phyloP scores from a whole-genome alignment of 2,113 vertebrate genomes.

The Patagioenas fasciata region DNA sequence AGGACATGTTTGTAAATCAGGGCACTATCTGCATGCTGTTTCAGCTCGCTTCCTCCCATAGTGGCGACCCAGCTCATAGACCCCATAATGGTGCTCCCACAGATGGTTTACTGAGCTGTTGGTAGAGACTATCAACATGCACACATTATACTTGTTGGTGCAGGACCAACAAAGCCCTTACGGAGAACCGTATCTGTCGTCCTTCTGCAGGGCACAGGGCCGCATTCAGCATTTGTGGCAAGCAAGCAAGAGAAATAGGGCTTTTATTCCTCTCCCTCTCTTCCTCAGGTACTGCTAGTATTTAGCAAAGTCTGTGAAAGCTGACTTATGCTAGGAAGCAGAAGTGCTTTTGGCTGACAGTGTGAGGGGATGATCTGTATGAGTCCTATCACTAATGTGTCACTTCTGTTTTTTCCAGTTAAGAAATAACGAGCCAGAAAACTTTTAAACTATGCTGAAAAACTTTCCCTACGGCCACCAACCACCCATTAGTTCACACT shows the following conservation, averaged over 20 bases:
- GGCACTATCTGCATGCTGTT: neutral
- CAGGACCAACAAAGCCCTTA: neutral
- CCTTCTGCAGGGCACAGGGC: neutral
- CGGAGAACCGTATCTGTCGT: accelerated
- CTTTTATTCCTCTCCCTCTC: neutral
- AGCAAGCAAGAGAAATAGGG: neutral
- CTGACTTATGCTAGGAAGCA: neutral
- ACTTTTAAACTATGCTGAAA: neutral
- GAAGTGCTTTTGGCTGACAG: neutral
- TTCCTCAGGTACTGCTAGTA: neutral
- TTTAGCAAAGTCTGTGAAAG: neutral
- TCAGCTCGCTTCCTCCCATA: neutral
- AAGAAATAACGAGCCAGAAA: neutral
- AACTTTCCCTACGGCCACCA: neutral
- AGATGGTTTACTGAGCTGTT: neutral
- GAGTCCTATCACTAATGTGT: neutral
- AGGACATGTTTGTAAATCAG: neutral
- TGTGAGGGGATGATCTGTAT: neutral
- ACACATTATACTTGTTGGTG: neutral
- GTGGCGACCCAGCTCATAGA: neutral
- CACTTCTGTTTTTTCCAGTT: neutral
- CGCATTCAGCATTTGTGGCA: accelerated
- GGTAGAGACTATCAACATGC: neutral
- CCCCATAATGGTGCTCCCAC: neutral
- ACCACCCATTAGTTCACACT: neutral